Conservation (phyloP, 1,140 invertebrate genomes). For the Brachionus rubens region DNA sequence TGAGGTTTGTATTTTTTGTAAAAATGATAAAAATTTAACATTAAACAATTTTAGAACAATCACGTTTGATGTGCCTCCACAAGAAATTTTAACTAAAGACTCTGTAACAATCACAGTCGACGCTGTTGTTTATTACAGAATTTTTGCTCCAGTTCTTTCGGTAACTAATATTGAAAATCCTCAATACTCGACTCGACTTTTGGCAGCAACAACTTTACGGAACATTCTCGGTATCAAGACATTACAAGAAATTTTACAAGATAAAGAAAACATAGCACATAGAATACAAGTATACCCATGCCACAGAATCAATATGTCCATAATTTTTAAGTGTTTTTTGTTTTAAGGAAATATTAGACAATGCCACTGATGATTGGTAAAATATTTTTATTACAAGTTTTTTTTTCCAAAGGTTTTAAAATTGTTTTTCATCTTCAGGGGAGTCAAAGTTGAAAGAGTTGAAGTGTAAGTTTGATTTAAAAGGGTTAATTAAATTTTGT, state of each 20-base stretch:
- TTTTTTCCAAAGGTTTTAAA: not conserved
- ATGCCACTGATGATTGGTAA: slow-evolving; percentile 44
- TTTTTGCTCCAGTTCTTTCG: slow-evolving; percentile 11
- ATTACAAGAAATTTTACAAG: slow-evolving; percentile 47
- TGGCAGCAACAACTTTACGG: slow-evolving; percentile 47
- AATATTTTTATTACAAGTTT: not conserved
- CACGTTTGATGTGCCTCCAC: slow-evolving; percentile 48
- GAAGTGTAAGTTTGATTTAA: slow-evolving; percentile 37
- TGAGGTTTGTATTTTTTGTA: slow-evolving; percentile 43
- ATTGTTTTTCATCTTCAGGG: not conserved
- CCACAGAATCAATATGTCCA: not conserved
- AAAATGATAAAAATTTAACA: not conserved
- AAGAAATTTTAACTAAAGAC: slow-evolving; percentile 49
- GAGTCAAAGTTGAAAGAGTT: slow-evolving; percentile 36
- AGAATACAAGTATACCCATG: not conserved
- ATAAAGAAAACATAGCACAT: slow-evolving; percentile 45
- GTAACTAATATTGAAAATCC: slow-evolving; percentile 48
- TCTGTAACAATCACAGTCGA: slow-evolving; percentile 47
- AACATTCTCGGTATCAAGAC: slow-evolving; percentile 47
- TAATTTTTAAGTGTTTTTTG: not conserved
- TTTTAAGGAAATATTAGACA: slow-evolving; percentile 30
- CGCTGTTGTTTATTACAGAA: slow-evolving; percentile 35
- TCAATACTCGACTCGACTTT: slow-evolving; percentile 45
- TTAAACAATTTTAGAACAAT: slow-evolving; percentile 29
- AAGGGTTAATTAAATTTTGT: not conserved